Percentiles rank a stretch among this genome's conserved stretches.
phyloP scores from a whole-genome alignment of 2,888 invertebrate genomes.

The Ditylenchus weischeri region DNA sequence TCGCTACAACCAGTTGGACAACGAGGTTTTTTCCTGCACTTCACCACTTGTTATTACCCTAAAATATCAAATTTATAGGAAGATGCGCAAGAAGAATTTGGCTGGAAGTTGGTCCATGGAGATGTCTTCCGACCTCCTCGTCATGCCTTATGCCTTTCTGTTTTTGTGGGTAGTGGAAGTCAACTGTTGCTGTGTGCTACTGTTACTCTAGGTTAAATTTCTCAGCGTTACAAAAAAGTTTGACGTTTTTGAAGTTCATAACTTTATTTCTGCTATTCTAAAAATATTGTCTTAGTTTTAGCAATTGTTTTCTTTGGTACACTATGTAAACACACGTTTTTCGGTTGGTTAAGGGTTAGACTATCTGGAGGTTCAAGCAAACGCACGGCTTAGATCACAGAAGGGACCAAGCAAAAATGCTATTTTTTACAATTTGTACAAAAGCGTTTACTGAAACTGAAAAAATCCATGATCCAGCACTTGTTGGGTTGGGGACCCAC shows the following conservation, averaged over 20 bases:
- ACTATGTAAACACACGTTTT: too few species aligned
- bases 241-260: too few species aligned
- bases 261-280: too few species aligned
- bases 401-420: too few species aligned
- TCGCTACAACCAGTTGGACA: conserved; percentile 82
- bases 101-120: conserved; percentile 71
- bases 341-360: too few species aligned
- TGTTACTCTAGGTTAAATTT: conserved; percentile 73
- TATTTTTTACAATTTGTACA: not conserved
- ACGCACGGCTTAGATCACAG: too few species aligned
- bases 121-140: conserved; percentile 71
- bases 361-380: too few species aligned
- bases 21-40: conserved; percentile 62
- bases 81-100: conserved; percentile 77
- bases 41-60: conserved; percentile 18
- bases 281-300: too few species aligned
- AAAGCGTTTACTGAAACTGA: too few species aligned
- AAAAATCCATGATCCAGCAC: too few species aligned
- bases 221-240: not conserved
- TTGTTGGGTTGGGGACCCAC: too few species aligned
- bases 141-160: conserved; percentile 90
- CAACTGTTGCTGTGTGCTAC: conserved; percentile 76
- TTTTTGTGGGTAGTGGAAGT: conserved; percentile 93
- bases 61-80: conserved; percentile 60
- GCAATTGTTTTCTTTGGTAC: too few species aligned